A percentile compares a stretch with the other conserved stretches of the same genome.
Conservation (phyloP, 2,888 invertebrate genomes). For the Caenorhabditis wallacei region DNA sequence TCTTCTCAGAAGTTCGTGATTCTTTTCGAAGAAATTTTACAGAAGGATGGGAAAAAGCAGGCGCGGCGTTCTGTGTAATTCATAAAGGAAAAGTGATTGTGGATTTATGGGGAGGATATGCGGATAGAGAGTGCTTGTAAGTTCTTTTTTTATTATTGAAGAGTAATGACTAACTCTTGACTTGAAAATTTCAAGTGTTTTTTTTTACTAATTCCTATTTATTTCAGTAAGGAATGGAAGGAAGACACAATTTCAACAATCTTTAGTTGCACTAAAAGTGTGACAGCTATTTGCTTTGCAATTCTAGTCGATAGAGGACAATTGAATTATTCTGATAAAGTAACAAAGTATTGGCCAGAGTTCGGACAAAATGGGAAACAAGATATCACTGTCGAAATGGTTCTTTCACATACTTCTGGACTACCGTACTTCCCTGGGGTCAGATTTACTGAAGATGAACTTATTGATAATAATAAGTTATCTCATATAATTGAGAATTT, state of each 20-base stretch:
- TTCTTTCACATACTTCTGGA: constrained; percentile 83
- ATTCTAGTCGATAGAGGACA: constrained; percentile 83
- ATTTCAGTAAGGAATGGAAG: constrained; percentile 81
- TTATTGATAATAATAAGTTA: constrained; percentile 80
- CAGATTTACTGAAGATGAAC: constrained; percentile 76
- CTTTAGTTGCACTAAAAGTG: constrained; percentile 83
- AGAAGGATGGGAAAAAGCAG: constrained; percentile 80
- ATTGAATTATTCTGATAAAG: constrained; percentile 82
- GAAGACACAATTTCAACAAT: constrained; percentile 83
- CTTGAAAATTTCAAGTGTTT: neutral
- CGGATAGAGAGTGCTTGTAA: constrained; percentile 78
- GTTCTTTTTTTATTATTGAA: constrained; percentile 6
- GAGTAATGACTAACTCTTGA: neutral
- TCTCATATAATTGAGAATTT: constrained; percentile 81
- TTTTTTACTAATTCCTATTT: neutral
- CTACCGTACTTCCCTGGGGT: constrained; percentile 81
- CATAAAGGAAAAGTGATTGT: constrained; percentile 83
- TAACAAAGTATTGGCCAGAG: constrained; percentile 84
- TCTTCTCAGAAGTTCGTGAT: constrained; percentile 47
- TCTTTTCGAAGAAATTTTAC: constrained; percentile 76
- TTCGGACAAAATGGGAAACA: constrained; percentile 84
- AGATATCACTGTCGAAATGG: constrained; percentile 83
- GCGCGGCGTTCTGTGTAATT: constrained; percentile 83
- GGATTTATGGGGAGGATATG: constrained; percentile 84
- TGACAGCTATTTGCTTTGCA: constrained; percentile 73